phyloP scores from a whole-genome alignment of 2,113 vertebrate genomes.

The Sinocyclocheilus maitianheensis region DNA sequence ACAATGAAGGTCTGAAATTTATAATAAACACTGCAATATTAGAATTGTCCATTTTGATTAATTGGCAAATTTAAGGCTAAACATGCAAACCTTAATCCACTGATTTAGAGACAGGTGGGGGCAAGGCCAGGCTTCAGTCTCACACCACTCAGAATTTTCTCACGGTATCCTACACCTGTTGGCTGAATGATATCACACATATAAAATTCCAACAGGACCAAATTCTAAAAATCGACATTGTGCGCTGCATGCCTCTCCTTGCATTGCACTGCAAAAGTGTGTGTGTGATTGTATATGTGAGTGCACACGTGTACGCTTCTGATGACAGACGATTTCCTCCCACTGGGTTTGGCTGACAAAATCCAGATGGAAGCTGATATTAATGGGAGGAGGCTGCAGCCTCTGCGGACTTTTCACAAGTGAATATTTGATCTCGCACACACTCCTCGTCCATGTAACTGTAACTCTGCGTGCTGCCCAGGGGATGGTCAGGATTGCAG shows the following conservation, averaged over 20 bases:
- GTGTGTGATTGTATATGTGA: slow-evolving; percentile 16
- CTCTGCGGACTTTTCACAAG: slow-evolving; percentile 49
- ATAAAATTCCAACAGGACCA: neutral
- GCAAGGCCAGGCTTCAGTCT: neutral
- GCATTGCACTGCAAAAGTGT: slow-evolving; percentile 20
- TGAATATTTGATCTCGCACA: slow-evolving; percentile 57
- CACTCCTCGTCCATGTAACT: slow-evolving; percentile 54
- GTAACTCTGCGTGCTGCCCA: slow-evolving; percentile 49
- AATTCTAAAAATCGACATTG: slow-evolving; percentile 7
- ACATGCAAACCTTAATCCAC: neutral
- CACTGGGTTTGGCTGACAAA: slow-evolving; percentile 42
- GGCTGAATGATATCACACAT: neutral
- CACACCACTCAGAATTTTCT: slow-evolving; percentile 5
- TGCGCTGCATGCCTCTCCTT: slow-evolving; percentile 3
- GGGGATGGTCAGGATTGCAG: slow-evolving; percentile 57
- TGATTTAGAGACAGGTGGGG: neutral
- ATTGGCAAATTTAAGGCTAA: neutral
- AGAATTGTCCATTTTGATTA: neutral
- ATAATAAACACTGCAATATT: neutral
- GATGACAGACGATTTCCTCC: slow-evolving; percentile 43
- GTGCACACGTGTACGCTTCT: slow-evolving; percentile 24
- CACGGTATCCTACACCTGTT: neutral
- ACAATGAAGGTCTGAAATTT: neutral
- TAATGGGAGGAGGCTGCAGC: slow-evolving; percentile 45
- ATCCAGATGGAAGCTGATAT: slow-evolving; percentile 47